phyloP scores from a whole-genome alignment of 2,113 vertebrate genomes.

The Neomonachus schauinslandi region DNA sequence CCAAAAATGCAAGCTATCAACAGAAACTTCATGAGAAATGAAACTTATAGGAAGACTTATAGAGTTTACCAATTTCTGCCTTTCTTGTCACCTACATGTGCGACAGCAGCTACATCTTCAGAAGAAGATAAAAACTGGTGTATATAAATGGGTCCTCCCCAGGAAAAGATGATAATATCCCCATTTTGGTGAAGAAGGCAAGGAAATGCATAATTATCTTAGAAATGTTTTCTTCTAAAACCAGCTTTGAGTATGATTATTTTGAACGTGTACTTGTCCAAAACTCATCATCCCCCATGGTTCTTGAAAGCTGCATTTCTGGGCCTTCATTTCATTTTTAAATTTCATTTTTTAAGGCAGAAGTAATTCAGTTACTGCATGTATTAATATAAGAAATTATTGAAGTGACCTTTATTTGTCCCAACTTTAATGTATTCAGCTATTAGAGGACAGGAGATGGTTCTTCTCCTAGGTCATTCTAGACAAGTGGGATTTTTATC shows the following conservation, averaged over 20 bases:
- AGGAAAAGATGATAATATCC: background rate
- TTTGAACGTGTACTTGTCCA: slow-evolving; percentile 22
- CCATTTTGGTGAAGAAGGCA: background rate
- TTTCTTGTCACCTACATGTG: background rate
- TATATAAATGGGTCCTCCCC: background rate
- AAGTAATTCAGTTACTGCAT: slow-evolving; percentile 41
- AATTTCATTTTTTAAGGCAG: slow-evolving; percentile 23
- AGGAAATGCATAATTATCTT: background rate
- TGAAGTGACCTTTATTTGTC: slow-evolving; percentile 61
- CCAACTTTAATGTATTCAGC: slow-evolving; percentile 44
- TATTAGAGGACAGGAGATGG: slow-evolving; percentile 4
- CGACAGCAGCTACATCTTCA: background rate
- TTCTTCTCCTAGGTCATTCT: slow-evolving; percentile 30
- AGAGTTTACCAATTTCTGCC: background rate
- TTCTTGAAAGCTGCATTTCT: background rate
- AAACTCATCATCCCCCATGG: background rate
- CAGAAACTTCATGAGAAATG: background rate
- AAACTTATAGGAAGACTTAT: background rate
- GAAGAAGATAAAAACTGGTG: background rate
- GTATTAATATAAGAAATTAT: slow-evolving; percentile 45
- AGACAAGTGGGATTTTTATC: slow-evolving; percentile 39
- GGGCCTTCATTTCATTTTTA: slow-evolving; percentile 36
- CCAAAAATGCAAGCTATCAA: background rate
- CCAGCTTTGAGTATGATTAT: slow-evolving; percentile 35
- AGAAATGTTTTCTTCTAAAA: background rate